Percentiles rank a stretch among this genome's conserved stretches.
phyloP scores from a whole-genome alignment of 2,888 invertebrate species.

The Ischnus inquisitorius region DNA sequence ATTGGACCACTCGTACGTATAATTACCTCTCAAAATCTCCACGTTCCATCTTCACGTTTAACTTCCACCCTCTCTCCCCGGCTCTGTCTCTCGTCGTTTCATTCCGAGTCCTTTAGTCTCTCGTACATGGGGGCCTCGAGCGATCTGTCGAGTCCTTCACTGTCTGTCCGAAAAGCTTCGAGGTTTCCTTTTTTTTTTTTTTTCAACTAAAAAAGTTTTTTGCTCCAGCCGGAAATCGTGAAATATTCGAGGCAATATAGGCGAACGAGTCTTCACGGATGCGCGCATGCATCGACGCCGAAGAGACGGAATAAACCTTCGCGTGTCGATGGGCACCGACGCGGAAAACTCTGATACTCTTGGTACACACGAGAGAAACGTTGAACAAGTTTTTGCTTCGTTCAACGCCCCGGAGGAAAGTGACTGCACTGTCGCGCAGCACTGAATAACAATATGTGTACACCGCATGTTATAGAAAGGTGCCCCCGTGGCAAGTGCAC shows the following conservation, averaged over 20 bases:
- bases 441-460: slow-evolving; percentile 55
- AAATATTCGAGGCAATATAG: slow-evolving; percentile 37
- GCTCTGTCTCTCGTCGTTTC: slow-evolving; percentile 27
- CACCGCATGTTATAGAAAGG: slow-evolving; percentile 36
- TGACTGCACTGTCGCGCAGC: slow-evolving; percentile 15
- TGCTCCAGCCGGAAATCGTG: slow-evolving; percentile 28
- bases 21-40: slow-evolving; percentile 65
- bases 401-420: slow-evolving; percentile 32
- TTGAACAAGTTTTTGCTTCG: slow-evolving; percentile 22
- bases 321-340: slow-evolving; percentile 17
- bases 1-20: slow-evolving; percentile 60
- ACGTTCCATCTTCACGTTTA: slow-evolving; percentile 59
- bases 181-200: neutral
- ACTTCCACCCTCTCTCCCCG: slow-evolving; percentile 43
- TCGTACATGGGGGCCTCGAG: neutral
- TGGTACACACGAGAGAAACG: neutral
- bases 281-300: neutral
- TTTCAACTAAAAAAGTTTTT: slow-evolving; percentile 30
- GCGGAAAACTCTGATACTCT: slow-evolving; percentile 7
- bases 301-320: neutral
- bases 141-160: slow-evolving; percentile 17
- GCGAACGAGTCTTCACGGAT: neutral
- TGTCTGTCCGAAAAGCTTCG: neutral
- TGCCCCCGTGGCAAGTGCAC: slow-evolving; percentile 42
- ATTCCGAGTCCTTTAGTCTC: slow-evolving; percentile 19